phyloP scores from a whole-genome alignment of 1,140 invertebrate genomes.

The Pseudomyrmex flavicornis region DNA sequence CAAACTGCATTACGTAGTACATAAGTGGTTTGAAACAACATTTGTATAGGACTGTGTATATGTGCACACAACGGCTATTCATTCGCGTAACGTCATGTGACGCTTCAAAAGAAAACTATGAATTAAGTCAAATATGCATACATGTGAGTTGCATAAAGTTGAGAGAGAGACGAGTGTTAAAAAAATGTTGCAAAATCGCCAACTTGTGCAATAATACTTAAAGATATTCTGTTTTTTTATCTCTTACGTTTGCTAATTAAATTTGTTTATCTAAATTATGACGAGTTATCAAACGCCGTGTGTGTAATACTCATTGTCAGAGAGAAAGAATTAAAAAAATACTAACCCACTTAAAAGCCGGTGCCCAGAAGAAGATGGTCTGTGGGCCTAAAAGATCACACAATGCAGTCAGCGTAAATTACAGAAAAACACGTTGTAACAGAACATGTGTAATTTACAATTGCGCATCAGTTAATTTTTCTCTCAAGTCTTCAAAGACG shows the following conservation, averaged over 20 bases:
- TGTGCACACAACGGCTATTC: neutral
- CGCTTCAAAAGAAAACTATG: neutral
- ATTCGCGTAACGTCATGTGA: neutral
- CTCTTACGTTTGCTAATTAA: neutral
- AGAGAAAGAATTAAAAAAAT: slow-evolving; percentile 45
- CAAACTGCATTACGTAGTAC: slow-evolving; percentile 15
- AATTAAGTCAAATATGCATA: neutral
- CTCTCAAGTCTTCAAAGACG: neutral
- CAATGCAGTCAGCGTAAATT: slow-evolving; percentile 5
- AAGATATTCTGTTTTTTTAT: neutral
- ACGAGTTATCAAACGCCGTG: neutral
- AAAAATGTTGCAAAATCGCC: neutral
- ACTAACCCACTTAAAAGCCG: slow-evolving; percentile 97
- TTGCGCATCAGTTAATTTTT: neutral
- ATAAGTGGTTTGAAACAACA: slow-evolving; percentile 23
- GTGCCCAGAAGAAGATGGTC: slow-evolving; percentile 98
- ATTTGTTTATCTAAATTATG: neutral
- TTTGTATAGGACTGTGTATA: neutral
- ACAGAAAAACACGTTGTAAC: neutral
- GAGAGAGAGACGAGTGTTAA: neutral
- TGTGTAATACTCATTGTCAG: neutral
- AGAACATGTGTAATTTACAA: neutral
- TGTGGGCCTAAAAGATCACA: slow-evolving; percentile 91
- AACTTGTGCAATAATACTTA: neutral
- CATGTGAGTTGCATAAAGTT: neutral